phyloP scores from a whole-genome alignment of 2,113 vertebrate species.

The Osmerus mordax region DNA sequence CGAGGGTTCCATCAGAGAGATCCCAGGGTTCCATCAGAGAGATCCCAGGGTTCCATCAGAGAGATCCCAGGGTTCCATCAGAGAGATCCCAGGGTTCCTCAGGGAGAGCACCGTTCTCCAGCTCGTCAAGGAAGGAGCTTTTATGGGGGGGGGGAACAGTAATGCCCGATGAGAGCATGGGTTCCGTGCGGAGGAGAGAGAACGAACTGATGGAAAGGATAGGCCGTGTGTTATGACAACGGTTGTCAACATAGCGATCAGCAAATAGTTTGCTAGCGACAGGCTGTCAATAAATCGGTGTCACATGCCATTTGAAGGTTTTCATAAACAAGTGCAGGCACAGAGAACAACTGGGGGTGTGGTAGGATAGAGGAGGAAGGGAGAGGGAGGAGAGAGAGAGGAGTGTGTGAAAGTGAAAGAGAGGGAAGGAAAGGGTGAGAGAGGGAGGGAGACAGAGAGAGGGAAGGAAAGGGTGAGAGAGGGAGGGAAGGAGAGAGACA shows the following conservation, averaged over 20 bases:
- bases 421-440: not conserved
- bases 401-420: not conserved
- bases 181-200: not conserved
- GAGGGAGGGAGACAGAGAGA: not conserved
- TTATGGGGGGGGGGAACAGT: too few species aligned
- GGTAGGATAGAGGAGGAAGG: not conserved
- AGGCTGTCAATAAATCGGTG: slow-evolving; percentile 2
- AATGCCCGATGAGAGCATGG: too few species aligned
- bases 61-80: too few species aligned
- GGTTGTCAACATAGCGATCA: not conserved
- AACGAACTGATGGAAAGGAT: not conserved
- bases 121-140: too few species aligned
- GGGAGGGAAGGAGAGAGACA: not conserved
- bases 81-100: too few species aligned
- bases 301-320: not conserved
- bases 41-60: too few species aligned
- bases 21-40: too few species aligned
- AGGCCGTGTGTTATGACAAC: not conserved
- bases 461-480: not conserved
- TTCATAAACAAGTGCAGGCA: not conserved
- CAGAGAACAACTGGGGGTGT: too few species aligned
- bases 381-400: not conserved
- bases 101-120: too few species aligned
- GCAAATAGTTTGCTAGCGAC: slow-evolving; percentile 4
- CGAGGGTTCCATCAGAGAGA: too few species aligned